Conservation (phyloP, 1,140 invertebrate species). For the Heliothis subflexa region DNA sequence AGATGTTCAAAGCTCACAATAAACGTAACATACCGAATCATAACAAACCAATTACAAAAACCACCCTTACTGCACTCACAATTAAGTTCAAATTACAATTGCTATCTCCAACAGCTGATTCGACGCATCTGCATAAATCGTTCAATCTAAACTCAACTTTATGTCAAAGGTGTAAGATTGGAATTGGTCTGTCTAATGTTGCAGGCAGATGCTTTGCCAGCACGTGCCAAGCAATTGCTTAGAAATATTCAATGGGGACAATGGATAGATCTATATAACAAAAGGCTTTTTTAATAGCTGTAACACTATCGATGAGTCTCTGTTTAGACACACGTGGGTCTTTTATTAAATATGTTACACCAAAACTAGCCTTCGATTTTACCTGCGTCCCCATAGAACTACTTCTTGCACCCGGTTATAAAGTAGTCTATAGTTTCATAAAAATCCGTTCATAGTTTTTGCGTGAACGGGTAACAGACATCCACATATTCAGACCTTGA, state of each 20-base stretch:
- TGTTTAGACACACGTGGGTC: not conserved
- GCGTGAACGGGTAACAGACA: no score
- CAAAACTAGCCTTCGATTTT: no score
- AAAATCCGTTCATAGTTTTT: no score
- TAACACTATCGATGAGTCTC: not conserved
- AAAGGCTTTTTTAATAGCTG: not conserved
- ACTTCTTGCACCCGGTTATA: no score
- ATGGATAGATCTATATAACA: conserved; percentile 3
- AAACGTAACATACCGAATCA: conserved; percentile 16
- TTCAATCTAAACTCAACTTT: not conserved
- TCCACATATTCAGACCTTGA: no score
- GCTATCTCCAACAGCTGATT: conserved; percentile 9
- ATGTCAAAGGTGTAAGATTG: not conserved
- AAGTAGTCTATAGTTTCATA: no score
- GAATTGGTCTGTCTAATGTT: not conserved
- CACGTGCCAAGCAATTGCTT: conserved; percentile 41
- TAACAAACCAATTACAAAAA: conserved; percentile 12
- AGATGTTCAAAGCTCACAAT: conserved; percentile 37
- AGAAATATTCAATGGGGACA: conserved; percentile 36
- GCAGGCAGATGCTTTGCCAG: conserved; percentile 28
- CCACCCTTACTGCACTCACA: not conserved
- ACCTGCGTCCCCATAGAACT: no score
- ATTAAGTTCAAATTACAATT: conserved; percentile 29
- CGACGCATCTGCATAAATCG: not conserved
- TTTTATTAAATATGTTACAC: no score